Percentiles rank a stretch among this genome's conserved stretches.
Evolutionary conservation across 2,888 invertebrate species (phyloP).

Genomic region (Imbricaverruca yamaguchii): DNA sequence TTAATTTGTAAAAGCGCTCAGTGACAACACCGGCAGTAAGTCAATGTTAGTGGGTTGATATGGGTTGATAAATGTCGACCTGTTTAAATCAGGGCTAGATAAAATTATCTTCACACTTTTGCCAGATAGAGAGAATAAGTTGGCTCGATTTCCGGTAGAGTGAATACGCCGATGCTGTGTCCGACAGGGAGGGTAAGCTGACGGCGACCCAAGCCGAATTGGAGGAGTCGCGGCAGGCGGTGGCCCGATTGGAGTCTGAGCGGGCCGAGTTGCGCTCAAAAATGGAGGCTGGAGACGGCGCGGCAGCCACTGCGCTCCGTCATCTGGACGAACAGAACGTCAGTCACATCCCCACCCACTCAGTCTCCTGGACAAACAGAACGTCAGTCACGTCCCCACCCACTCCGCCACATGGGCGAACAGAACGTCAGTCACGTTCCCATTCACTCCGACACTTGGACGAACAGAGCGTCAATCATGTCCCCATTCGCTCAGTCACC

Average conservation of each 20-base stretch:
- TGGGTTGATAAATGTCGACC: too few species aligned
- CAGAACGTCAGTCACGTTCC: constrained; percentile 18
- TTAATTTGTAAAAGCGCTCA: too few species aligned
- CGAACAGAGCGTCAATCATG: constrained; percentile 10
- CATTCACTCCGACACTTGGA: constrained; percentile 22
- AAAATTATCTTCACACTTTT: too few species aligned
- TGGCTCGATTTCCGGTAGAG: too few species aligned
- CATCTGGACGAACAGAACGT: constrained; percentile 21
- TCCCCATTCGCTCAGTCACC: too few species aligned
- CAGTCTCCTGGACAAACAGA: constrained; percentile 20
- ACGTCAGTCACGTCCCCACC: not conserved
- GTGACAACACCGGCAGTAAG: too few species aligned
- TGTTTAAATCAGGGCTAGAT: too few species aligned
- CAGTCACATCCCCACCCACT: not conserved
- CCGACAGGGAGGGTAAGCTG: constrained; percentile 27
- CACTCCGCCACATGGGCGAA: constrained; percentile 18
- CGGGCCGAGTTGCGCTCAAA: constrained; percentile 31
- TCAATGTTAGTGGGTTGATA: too few species aligned
- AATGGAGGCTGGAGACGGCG: constrained; percentile 27
- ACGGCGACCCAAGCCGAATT: constrained; percentile 28
- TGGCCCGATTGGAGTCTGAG: constrained; percentile 30
- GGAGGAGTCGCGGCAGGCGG: constrained; percentile 29
- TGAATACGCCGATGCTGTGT: not conserved
- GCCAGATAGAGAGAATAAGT: too few species aligned
- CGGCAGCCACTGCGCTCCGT: constrained; percentile 9